phyloP scores from a whole-genome alignment of 2,888 invertebrate genomes.

The Oeneis ivallda region DNA sequence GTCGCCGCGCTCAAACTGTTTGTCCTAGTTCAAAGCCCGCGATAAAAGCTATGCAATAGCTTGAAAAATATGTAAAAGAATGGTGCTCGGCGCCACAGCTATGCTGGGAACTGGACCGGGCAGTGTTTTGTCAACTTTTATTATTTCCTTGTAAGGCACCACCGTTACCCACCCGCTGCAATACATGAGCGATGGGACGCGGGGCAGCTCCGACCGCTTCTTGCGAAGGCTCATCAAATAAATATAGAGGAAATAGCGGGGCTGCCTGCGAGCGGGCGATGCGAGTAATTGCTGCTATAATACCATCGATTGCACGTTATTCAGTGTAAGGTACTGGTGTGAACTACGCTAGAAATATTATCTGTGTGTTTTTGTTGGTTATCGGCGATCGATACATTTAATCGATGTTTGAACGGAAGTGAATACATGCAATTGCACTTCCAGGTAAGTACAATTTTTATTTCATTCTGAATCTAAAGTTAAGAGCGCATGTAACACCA shows the following conservation, averaged over 20 bases:
- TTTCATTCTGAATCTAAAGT: not conserved
- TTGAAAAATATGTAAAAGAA: no score
- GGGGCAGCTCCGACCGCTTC: not conserved
- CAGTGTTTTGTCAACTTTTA: constrained; percentile 14
- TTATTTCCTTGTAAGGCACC: constrained; percentile 16
- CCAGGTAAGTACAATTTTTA: not conserved
- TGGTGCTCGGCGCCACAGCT: not conserved
- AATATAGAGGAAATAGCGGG: constrained; percentile 13
- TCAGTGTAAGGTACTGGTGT: not conserved
- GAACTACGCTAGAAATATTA: not conserved
- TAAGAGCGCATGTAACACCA: no score
- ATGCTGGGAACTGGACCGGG: constrained; percentile 7
- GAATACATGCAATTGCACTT: not conserved
- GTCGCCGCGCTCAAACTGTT: no score
- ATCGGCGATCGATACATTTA: not conserved
- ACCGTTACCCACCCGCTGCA: not conserved
- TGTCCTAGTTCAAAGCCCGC: no score
- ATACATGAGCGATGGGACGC: not conserved
- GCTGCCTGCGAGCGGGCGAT: constrained; percentile 7
- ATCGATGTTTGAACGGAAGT: not conserved
- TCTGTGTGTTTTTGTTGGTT: not conserved
- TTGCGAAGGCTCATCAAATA: constrained; percentile 8
- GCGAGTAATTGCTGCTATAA: constrained; percentile 7
- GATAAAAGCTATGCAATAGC: no score
- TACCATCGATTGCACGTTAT: not conserved